phyloP scores from a whole-genome alignment of 1,140 invertebrate genomes.

The Trachymyrmex septentrionalis region DNA sequence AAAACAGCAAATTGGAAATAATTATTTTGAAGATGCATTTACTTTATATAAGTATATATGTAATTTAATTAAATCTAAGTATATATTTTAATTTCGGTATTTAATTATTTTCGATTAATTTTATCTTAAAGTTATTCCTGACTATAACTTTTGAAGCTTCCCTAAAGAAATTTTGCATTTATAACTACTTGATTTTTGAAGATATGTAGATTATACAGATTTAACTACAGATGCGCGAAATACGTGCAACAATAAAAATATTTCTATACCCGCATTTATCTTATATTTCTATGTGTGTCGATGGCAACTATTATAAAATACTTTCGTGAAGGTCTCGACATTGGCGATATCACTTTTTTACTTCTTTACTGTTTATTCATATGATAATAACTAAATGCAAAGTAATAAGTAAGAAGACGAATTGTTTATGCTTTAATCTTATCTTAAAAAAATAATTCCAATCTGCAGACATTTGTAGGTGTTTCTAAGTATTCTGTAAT shows the following conservation, averaged over 20 bases:
- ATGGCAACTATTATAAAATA: neutral
- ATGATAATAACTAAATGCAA: neutral
- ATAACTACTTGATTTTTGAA: neutral
- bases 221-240: neutral
- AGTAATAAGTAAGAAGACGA: neutral
- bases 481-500: neutral
- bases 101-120: neutral
- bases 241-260: neutral
- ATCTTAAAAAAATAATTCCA: neutral
- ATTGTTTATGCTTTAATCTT: neutral
- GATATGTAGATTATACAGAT: neutral
- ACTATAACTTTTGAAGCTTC: neutral
- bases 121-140: neutral
- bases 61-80: neutral
- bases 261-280: conserved; percentile 9
- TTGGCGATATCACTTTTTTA: no score
- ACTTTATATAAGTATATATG: neutral
- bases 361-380: conserved; percentile 7
- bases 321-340: neutral
- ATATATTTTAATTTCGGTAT: neutral
- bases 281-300: neutral
- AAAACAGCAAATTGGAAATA: neutral
- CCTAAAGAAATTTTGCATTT: neutral
- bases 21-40: neutral
- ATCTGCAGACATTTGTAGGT: neutral